Conservation (phyloP, 1,140 invertebrate genomes). For the Matsumurasca onukii region DNA sequence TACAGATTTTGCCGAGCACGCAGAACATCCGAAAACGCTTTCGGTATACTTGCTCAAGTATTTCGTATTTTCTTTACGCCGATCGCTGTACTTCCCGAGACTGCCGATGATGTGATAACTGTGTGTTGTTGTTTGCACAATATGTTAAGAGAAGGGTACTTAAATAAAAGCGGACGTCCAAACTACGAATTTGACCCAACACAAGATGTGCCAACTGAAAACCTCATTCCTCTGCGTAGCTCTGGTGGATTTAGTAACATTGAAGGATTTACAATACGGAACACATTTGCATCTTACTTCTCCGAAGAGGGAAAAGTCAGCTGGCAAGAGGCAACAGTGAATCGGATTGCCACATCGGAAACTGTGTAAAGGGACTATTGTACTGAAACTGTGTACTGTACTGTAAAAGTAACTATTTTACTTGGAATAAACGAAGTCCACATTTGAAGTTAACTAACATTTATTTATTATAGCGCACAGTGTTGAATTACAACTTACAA, state of each 20-base stretch:
- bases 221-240: constrained; percentile 27
- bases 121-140: constrained; percentile 34
- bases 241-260: constrained; percentile 30
- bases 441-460: too few species aligned
- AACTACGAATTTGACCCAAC: not conserved
- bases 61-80: constrained; percentile 39
- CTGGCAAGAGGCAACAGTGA: not conserved
- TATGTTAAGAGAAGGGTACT: constrained; percentile 32
- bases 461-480: too few species aligned
- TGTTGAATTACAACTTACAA: too few species aligned
- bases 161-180: not conserved
- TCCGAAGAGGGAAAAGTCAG: not conserved
- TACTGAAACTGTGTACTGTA: too few species aligned
- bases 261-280: not conserved
- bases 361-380: too few species aligned
- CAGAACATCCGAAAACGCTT: too few species aligned
- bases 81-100: constrained; percentile 29
- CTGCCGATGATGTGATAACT: constrained; percentile 21
- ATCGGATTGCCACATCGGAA: not conserved
- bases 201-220: constrained; percentile 13
- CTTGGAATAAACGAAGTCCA: too few species aligned
- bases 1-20: too few species aligned
- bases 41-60: constrained; percentile 36
- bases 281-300: constrained; percentile 17
- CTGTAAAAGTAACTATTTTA: too few species aligned